phyloP scores from a whole-genome alignment of 2,113 vertebrate genomes.

The Lathamus discolor region DNA sequence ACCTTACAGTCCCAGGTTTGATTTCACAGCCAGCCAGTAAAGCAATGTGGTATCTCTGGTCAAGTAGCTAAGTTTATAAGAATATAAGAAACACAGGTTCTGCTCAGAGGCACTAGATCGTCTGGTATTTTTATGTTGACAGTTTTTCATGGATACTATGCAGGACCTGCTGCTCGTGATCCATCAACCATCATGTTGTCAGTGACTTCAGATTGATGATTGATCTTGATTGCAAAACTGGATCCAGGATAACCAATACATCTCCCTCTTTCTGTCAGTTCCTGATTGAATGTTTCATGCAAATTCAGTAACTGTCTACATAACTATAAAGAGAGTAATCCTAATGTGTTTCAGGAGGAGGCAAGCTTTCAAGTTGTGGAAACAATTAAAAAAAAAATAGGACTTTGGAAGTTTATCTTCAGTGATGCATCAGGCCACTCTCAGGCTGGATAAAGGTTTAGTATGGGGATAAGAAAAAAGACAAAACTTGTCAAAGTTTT shows the following conservation, averaged over 20 bases:
- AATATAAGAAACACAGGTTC: neutral
- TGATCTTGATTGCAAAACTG: neutral
- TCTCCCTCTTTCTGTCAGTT: neutral
- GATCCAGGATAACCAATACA: neutral
- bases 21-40: neutral
- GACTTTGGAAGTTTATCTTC: neutral
- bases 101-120: neutral
- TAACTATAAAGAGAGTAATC: neutral
- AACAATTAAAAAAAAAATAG: neutral
- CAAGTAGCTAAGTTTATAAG: neutral
- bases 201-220: neutral
- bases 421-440: neutral
- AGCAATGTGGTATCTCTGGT: neutral
- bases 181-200: neutral
- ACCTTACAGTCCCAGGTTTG: neutral
- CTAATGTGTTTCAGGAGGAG: neutral
- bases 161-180: neutral
- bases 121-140: neutral
- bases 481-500: neutral
- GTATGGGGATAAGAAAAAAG: neutral
- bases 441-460: neutral
- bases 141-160: neutral
- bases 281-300: neutral
- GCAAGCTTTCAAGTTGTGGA: neutral
- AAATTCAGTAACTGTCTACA: neutral